Evolutionary conservation across 2,113 vertebrate genomes (phyloP).

Genomic region (Pitta sordida): DNA sequence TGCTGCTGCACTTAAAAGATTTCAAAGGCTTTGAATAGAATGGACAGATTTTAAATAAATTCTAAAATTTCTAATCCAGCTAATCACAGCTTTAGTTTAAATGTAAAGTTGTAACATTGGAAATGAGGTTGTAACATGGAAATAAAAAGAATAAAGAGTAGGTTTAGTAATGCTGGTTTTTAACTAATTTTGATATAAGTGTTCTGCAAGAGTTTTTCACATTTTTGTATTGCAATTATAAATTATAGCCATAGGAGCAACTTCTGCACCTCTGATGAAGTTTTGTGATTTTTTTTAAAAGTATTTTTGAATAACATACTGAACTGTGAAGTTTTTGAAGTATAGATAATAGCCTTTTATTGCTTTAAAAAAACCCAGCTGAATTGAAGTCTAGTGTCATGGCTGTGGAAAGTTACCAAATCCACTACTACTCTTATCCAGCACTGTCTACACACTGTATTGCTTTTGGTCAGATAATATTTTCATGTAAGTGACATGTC

Average conservation of each 20-base stretch:
- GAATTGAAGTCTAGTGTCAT: not conserved
- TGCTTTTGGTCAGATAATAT: not conserved
- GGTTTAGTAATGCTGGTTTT: conserved; percentile 30
- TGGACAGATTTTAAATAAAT: conserved; percentile 49
- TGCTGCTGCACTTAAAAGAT: conserved; percentile 64
- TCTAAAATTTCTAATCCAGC: conserved; percentile 53
- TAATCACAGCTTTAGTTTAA: conserved; percentile 36
- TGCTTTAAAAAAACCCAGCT: not conserved
- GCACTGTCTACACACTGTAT: not conserved
- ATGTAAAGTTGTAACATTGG: conserved; percentile 39
- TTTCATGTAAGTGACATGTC: not conserved
- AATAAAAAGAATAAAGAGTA: too few relatives aligned
- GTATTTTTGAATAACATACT: not conserved
- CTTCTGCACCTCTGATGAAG: not conserved
- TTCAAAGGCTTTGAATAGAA: conserved; percentile 53
- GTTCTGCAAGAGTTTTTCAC: not conserved
- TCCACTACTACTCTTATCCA: not conserved
- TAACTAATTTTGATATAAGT: not conserved
- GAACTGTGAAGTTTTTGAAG: not conserved
- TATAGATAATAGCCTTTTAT: not conserved
- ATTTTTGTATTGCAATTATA: not conserved
- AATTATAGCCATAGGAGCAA: not conserved
- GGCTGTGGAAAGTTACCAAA: not conserved
- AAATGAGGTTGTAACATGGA: too few relatives aligned
- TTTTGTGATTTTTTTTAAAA: not conserved